Percentiles rank a stretch among this genome's conserved stretches.
phyloP scores from a whole-genome alignment of 2,888 invertebrate species.

The Artemia sp. region DNA sequence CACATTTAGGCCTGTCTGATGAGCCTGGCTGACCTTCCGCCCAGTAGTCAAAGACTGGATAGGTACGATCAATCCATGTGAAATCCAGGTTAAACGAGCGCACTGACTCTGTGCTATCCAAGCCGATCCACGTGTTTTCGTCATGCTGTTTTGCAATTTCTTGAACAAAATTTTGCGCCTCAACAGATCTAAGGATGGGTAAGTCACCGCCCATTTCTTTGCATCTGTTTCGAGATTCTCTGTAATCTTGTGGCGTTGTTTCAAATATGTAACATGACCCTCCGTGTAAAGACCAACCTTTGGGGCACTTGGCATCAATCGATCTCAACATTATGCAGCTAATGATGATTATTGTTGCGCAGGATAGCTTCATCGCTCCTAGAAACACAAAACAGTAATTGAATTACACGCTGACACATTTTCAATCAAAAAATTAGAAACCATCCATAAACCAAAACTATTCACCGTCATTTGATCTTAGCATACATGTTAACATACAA shows the following conservation, averaged over 20 bases:
- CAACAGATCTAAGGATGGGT: background rate
- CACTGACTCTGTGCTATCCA: background rate
- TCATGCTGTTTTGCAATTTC: background rate
- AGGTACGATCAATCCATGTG: background rate
- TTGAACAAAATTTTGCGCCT: background rate
- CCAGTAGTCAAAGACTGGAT: constrained; percentile 3
- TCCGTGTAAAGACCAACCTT: too few relatives aligned
- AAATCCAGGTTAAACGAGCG: background rate
- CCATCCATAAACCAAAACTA: too few relatives aligned
- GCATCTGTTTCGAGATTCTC: background rate
- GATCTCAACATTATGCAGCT: too few relatives aligned
- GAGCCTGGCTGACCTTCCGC: background rate
- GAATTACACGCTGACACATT: too few relatives aligned
- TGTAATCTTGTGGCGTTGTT: background rate
- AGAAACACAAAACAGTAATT: too few relatives aligned
- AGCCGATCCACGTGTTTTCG: background rate
- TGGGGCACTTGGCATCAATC: too few relatives aligned
- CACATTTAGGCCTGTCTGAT: background rate
- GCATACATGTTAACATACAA: too few relatives aligned
- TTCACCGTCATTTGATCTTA: too few relatives aligned
- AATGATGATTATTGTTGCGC: too few relatives aligned
- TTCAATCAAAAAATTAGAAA: too few relatives aligned
- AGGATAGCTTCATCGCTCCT: too few relatives aligned
- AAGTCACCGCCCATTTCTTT: background rate
- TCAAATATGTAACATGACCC: background rate